Conservation (phyloP, 2,888 invertebrate genomes). For the Archaeoteleia sp. region DNA sequence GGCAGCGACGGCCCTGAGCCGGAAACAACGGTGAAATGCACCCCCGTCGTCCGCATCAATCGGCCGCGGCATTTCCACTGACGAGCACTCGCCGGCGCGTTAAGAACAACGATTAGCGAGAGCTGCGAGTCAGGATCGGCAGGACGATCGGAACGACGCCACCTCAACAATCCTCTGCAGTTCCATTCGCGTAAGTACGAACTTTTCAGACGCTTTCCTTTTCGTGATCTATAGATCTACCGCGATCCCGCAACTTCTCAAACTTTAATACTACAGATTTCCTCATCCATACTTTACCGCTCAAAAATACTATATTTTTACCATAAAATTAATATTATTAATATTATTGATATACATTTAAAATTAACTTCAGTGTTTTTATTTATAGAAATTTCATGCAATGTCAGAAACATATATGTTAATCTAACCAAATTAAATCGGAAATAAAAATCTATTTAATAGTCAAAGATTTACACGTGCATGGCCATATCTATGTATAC, state of each 20-base stretch:
- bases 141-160: slow-evolving; percentile 37
- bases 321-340: too few relatives aligned
- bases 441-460: too few relatives aligned
- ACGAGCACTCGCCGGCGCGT: slow-evolving; percentile 62
- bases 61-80: slow-evolving; percentile 66
- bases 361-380: too few relatives aligned
- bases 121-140: slow-evolving; percentile 50
- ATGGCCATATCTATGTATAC: too few relatives aligned
- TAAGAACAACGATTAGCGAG: slow-evolving; percentile 58
- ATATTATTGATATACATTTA: too few relatives aligned
- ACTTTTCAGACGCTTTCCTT: not conserved
- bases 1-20: slow-evolving; percentile 70
- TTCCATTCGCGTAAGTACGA: slow-evolving; percentile 52
- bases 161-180: slow-evolving; percentile 44
- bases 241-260: not conserved
- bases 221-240: not conserved
- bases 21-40: slow-evolving; percentile 68
- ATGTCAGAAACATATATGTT: too few relatives aligned
- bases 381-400: too few relatives aligned
- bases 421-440: too few relatives aligned
- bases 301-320: not conserved
- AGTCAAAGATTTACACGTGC: too few relatives aligned
- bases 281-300: too few relatives aligned
- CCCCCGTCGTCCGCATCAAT: slow-evolving; percentile 66
- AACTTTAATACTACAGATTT: too few relatives aligned